Evolutionary conservation across 2,797 vertebrate genomes (phyloP).

Genomic region (Coracias cyanogaster): DNA sequence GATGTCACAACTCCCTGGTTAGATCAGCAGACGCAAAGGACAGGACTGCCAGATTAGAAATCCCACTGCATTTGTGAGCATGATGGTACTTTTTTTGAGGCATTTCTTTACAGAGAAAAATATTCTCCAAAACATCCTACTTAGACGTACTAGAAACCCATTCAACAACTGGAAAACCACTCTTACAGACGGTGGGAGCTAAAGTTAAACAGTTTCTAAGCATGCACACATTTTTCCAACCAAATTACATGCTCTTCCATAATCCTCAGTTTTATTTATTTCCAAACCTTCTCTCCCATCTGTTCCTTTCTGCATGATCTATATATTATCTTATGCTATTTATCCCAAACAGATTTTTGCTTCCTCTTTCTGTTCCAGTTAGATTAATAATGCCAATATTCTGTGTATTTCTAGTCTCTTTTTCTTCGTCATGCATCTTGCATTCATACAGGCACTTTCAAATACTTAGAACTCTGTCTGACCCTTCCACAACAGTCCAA

Average conservation of each 20-base stretch:
- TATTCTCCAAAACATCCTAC: not conserved
- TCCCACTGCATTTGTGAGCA: not conserved
- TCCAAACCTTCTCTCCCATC: not conserved
- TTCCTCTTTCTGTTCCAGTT: not conserved
- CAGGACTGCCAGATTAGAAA: not conserved
- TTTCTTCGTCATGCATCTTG: not conserved
- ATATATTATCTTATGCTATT: not conserved
- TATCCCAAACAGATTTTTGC: not conserved
- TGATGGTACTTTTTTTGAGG: not conserved
- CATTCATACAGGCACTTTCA: not conserved
- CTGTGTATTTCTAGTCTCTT: not conserved
- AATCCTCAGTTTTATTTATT: slow-evolving; percentile 23
- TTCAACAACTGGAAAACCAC: not conserved
- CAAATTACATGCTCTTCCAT: not conserved
- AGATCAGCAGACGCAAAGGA: not conserved
- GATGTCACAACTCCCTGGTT: not conserved
- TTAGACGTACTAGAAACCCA: not conserved
- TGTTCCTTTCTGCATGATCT: not conserved
- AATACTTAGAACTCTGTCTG: not conserved
- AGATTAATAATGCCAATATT: not conserved
- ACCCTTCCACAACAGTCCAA: not conserved
- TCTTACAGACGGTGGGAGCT: not conserved
- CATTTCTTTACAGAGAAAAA: not conserved
- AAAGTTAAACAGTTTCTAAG: not conserved
- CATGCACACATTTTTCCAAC: not conserved